Percentiles rank a stretch among this genome's conserved stretches.
Evolutionary conservation across 1,140 invertebrate species (phyloP).

Genomic region (Magallana gigas): DNA sequence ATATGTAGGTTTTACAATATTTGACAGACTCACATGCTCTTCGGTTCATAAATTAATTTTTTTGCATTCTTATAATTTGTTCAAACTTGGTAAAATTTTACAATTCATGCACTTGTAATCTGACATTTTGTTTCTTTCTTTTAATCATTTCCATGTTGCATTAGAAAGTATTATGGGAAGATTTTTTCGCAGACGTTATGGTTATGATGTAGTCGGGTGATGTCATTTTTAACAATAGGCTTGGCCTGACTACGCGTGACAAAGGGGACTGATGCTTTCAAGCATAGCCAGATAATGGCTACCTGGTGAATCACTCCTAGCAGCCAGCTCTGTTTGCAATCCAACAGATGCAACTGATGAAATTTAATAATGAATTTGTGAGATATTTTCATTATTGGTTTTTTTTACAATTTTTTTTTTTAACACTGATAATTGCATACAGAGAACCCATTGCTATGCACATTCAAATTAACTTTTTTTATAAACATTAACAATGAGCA

Average conservation of each 20-base stretch:
- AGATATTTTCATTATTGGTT: not conserved
- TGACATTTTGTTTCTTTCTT: no score
- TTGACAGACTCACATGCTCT: no score
- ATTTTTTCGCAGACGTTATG: no score
- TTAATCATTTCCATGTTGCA: no score
- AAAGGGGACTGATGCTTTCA: slow-evolving; percentile 16
- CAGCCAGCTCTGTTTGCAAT: slow-evolving; percentile 13
- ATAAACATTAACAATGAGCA: not conserved
- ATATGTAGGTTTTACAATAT: no score
- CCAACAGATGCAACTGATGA: slow-evolving; percentile 22
- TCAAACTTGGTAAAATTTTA: no score
- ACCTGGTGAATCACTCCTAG: slow-evolving; percentile 25
- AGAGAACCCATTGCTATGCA: not conserved
- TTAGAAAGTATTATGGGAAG: no score
- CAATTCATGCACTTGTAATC: no score
- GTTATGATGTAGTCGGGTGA: not conserved
- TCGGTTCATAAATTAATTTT: no score
- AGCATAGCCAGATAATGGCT: slow-evolving; percentile 24
- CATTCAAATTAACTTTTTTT: not conserved
- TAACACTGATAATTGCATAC: not conserved
- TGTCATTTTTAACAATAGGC: not conserved
- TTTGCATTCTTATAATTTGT: no score
- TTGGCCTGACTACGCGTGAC: slow-evolving; percentile 16
- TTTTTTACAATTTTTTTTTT: not conserved
- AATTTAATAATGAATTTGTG: slow-evolving; percentile 18